A percentile compares a stretch with the other conserved stretches of the same genome.
These are phyloP conservation scores for Dasypolia templi DNA, from an alignment of 2,888 invertebrate genomes.

Conservation along the genomic window DNA sequence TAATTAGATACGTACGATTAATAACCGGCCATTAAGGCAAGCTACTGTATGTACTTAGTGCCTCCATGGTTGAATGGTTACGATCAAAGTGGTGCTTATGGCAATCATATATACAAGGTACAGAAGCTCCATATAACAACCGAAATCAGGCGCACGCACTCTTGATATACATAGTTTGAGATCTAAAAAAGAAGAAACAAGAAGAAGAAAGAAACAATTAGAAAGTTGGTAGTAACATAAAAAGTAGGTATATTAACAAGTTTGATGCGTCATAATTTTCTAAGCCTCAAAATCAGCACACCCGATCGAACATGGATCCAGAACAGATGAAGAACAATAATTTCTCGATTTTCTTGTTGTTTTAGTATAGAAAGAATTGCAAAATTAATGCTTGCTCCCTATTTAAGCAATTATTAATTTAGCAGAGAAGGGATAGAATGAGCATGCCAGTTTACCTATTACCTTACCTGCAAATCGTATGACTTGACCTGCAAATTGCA, in stretches of 20 bases:
- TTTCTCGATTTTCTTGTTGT: no score
- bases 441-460: not conserved
- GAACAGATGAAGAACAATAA: no score
- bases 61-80: constrained; percentile 37
- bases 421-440: not conserved
- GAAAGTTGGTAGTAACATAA: no score
- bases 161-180: no score
- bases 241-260: not conserved
- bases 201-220: no score
- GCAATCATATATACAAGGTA: not conserved
- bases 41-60: constrained; percentile 52
- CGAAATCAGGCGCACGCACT: not conserved
- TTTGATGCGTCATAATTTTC: not conserved
- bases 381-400: not conserved
- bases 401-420: no score
- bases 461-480: no score
- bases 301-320: no score
- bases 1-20: constrained; percentile 63
- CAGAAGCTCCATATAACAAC: not conserved
- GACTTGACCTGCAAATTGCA: no score
- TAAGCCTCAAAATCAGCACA: no score
- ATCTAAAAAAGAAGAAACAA: no score
- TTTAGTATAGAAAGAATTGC: not conserved
- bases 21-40: constrained; percentile 55
- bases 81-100: constrained; percentile 36